Base-by-base conservation (phyloP, 2,797 vertebrate species). In the Cryptoprocta ferox region DNA sequence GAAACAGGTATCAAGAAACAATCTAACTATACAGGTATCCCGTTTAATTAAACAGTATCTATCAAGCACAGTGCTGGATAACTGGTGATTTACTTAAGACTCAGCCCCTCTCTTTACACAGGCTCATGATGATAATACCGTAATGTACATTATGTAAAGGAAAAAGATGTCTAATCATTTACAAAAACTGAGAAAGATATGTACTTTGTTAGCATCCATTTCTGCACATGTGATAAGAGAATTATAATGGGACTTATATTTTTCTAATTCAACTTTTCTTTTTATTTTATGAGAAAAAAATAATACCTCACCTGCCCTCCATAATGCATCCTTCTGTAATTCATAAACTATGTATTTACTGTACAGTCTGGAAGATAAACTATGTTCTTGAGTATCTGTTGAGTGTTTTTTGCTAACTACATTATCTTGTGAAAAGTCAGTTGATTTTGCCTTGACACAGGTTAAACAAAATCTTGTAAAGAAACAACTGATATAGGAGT, bases 391-490 rank as follows among this genome's bases (percentile, higher is more conserved):
- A 94, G 63, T 35, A 56, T 28, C 5, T 82, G 2, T 83, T 85
- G 66, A 94, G 68, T 83, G 14, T 3, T 82, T 94, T 96, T n/a
- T 61, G 18, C 5, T 96, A 81, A 91, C 76, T 56, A 45, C 3
- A 66, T 73, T 80, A 59, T 21, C 8, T 68, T 53, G 7, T 70
- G 37, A 96, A 90, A 86, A 89, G 66, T 91, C 61, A 65, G 42
- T 45, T 80, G 66, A 80, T 76, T 97, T 95, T 96, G 56, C 30
- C 35, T 18, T 89, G 30, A 79, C 35, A 91, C 19, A 48, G n/a
- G 37, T 80, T 90, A 94, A 95, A 92, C 14, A 68, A 50, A 93
- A 68, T 93, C 19, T 85, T 95, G 19, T 80, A 26, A 78, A 70
- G 70, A 45, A 18, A 35, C 32, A 32, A 83, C 5, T 35, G 12